These are phyloP conservation scores for Hydractinia symbiolongicarpus DNA, from an alignment of 30 jellyfish, hydroid and myxozoan species.

Conservation along the genomic window DNA sequence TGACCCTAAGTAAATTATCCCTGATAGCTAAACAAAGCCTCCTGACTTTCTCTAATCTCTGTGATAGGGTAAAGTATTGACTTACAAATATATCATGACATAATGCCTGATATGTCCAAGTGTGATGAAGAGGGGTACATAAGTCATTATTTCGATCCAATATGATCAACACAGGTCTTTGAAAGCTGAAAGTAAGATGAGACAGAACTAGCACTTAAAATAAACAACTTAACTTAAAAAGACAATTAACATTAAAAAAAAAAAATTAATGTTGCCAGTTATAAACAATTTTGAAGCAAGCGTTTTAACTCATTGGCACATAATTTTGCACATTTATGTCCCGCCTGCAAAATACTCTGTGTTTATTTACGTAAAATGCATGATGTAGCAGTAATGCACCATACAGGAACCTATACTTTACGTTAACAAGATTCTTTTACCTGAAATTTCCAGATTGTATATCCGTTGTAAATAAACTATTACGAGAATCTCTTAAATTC, in stretches of 20 bases:
- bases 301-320: background rate
- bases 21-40: background rate
- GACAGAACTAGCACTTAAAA: background rate
- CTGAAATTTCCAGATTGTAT: constrained; percentile 86
- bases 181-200: constrained; percentile 44
- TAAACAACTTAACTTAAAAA: background rate
- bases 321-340: too few relatives aligned
- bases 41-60: background rate
- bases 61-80: background rate
- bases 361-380: too few relatives aligned
- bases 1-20: too few relatives aligned
- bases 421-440: constrained; percentile 11
- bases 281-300: background rate
- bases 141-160: constrained; percentile 84
- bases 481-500: constrained; percentile 68
- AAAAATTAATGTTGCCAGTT: background rate
- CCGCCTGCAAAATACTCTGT: too few relatives aligned
- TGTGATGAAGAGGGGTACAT: constrained; percentile 93
- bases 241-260: background rate
- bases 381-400: too few relatives aligned
- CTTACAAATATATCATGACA: constrained; percentile 96
- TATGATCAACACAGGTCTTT: constrained; percentile 83
- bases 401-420: too few relatives aligned
- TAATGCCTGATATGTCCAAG: constrained; percentile 98
- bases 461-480: constrained; percentile 75